phyloP scores from a whole-genome alignment of 2,888 invertebrate genomes.

The Entomobrya multifasciata region DNA sequence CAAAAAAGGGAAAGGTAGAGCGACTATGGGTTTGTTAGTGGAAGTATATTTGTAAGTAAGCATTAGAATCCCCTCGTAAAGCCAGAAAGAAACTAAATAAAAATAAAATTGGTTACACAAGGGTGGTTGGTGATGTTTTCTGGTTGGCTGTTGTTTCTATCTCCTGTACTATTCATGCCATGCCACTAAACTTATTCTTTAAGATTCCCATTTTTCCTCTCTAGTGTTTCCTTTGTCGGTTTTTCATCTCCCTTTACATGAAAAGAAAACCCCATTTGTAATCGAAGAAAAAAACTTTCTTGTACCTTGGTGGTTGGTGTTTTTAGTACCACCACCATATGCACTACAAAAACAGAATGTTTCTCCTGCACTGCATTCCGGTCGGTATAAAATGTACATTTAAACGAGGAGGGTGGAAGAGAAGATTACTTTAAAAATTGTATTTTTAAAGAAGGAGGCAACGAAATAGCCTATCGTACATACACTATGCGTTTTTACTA shows the following conservation, averaged over 20 bases:
- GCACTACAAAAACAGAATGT: not conserved
- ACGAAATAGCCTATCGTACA: not conserved
- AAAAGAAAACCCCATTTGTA: constrained; percentile 41
- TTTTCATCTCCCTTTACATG: constrained; percentile 58
- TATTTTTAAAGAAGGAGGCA: not conserved
- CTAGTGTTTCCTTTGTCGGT: constrained; percentile 46
- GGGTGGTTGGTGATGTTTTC: constrained; percentile 36
- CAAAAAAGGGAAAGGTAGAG: not conserved
- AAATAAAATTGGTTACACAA: constrained; percentile 65
- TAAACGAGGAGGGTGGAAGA: not conserved
- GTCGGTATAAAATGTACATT: not conserved
- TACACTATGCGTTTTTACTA: not conserved
- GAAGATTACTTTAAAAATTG: constrained; percentile 27
- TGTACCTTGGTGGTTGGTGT: no score
- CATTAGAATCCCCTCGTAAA: constrained; percentile 49
- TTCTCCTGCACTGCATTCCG: not conserved
- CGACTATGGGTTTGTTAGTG: not conserved
- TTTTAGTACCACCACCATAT: no score
- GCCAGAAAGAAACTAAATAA: constrained; percentile 55
- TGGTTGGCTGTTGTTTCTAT: constrained; percentile 21
- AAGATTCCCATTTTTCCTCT: constrained; percentile 31
- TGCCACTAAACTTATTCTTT: constrained; percentile 30
- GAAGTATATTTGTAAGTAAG: constrained; percentile 40
- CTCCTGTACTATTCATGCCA: not conserved
- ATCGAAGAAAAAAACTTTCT: constrained; percentile 22